phyloP scores from a whole-genome alignment of 2,113 vertebrate genomes.

The Petrocephalus zakoni region DNA sequence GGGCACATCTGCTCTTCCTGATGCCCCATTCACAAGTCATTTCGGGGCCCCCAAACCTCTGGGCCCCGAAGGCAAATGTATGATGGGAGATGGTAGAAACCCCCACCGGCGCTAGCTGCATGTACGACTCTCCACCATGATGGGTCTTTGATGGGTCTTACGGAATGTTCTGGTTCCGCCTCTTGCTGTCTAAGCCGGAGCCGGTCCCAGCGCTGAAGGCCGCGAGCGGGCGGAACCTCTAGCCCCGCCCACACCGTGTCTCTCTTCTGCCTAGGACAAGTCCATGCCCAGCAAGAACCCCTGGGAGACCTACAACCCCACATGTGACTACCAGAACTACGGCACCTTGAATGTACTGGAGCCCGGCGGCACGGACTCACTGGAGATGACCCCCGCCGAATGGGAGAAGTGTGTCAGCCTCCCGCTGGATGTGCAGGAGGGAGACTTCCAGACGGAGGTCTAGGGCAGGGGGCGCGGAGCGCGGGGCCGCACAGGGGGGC shows the following conservation, averaged over 20 bases:
- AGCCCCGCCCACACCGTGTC: neutral
- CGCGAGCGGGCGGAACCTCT: neutral
- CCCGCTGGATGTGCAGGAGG: conserved; percentile 95
- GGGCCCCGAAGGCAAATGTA: neutral
- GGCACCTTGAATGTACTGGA: conserved; percentile 98
- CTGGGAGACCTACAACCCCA: conserved; percentile 96
- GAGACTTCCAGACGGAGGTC: conserved; percentile 66
- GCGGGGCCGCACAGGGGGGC: conserved; percentile 18
- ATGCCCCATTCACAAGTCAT: neutral
- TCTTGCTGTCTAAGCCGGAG: neutral
- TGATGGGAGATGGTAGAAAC: neutral
- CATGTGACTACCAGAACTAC: conserved; percentile 97
- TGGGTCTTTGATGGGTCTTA: neutral
- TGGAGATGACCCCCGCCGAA: conserved; percentile 95
- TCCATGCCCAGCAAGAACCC: conserved; percentile 87
- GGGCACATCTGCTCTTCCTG: neutral
- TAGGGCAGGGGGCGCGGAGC: conserved; percentile 84
- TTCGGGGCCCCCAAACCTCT: neutral
- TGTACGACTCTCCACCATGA: neutral
- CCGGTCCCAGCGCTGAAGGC: neutral
- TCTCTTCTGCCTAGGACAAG: conserved; percentile 77
- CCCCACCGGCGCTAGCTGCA: neutral
- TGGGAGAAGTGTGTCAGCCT: conserved; percentile 99
- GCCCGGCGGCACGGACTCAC: conserved; percentile 85
- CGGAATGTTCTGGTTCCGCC: neutral